Conservation (phyloP, 2,113 vertebrate genomes). For the Aegypius monachus region DNA sequence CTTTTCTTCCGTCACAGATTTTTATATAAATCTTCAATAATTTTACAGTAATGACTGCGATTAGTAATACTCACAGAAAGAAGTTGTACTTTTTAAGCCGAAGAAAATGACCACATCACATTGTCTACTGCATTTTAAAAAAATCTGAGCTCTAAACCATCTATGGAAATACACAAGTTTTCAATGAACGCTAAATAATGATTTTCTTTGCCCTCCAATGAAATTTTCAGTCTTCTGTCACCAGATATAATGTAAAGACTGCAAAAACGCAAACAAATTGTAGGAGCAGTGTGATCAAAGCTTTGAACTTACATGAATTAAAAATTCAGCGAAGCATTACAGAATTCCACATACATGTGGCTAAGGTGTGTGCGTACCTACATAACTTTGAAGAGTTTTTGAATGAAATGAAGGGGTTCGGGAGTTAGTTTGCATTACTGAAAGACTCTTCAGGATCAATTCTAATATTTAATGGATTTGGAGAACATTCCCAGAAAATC, state of each 20-base stretch:
- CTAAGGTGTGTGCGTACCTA: neutral
- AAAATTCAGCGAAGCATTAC: neutral
- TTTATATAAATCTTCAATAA: neutral
- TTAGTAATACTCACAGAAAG: neutral
- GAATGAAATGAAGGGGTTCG: neutral
- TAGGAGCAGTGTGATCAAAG: slow-evolving; percentile 34
- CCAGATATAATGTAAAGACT: slow-evolving; percentile 15
- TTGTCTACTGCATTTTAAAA: neutral
- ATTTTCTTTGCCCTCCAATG: slow-evolving; percentile 28
- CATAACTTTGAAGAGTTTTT: slow-evolving; percentile 1
- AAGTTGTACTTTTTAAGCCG: neutral
- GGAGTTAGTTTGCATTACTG: neutral
- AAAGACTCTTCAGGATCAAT: neutral
- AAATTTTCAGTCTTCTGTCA: slow-evolving; percentile 5
- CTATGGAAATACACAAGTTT: slow-evolving; percentile 5
- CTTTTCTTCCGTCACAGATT: neutral
- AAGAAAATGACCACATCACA: neutral
- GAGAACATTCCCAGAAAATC: neutral
- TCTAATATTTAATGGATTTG: neutral
- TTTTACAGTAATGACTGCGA: neutral
- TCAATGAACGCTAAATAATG: neutral
- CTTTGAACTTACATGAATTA: slow-evolving; percentile 31
- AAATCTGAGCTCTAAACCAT: neutral
- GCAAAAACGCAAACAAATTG: slow-evolving; percentile 2
- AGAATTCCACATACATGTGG: slow-evolving; percentile 30